Evolutionary conservation across 2,888 invertebrate genomes (phyloP), one percentile per base, ranked within the genome.

Genomic region (Pycnomerus fuliginosus): DNA sequence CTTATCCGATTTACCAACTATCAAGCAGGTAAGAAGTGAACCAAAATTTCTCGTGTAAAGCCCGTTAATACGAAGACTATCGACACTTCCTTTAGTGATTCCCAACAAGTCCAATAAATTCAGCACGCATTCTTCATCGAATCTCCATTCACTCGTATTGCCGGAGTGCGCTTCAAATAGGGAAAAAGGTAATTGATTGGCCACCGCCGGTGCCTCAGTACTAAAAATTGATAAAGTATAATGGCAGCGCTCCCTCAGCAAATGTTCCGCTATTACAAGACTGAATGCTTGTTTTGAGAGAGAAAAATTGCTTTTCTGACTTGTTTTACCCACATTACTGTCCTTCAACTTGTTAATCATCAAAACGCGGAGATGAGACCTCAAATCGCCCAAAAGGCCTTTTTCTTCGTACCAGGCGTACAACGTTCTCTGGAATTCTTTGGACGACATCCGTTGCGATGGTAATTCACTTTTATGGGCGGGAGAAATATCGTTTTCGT

Each of bases 141-240:
- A 60, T 20, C 44, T 41, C 36, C 51, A 51, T 7, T 24, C 30
- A 11, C 3, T 4, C 11, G 36, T 39, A 5, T 31, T 3, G 31
- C 41, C 11, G 36, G 45, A 23, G 30, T 34, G 34, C 14, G 38
- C 25, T 35, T 60, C 37, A 30, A 52, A 42, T 7, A 54, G 16
- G 10, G 37, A 37, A 7, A 47, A 31, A 1, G 47, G 47, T 12
- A 43, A 53, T 75, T 77, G 12, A 74, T 69, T 22, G 77, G 58
- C 0, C 78, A 47, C 28, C 14, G 23, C 17, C 3, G 47, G 79
- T 37, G 81, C 79, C 68, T 83, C 83, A 2, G 80, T 78, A 30
- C 77, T 70, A 61, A 82, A 82, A 30, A 82, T 77, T 1, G 81
- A 81, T 1, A 82, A 64, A 2, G 77, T 75, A 59, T 80, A 82